Evolutionary conservation across 2,888 invertebrate species (phyloP), one percentile per base, ranked within the genome.

Genomic region (Campoletis raptor): DNA sequence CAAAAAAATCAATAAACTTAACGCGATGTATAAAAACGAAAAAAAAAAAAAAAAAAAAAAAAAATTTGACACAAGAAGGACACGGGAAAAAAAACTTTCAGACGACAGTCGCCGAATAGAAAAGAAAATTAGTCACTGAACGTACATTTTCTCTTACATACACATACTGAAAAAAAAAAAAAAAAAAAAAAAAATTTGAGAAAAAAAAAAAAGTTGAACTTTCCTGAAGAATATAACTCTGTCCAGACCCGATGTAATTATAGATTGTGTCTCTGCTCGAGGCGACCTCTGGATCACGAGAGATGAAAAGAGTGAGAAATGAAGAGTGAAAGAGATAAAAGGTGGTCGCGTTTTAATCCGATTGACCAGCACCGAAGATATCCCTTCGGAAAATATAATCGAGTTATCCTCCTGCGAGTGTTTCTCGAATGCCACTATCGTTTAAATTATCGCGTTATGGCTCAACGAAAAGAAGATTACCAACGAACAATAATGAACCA

Each of bases 181-280:
- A 24, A 57, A 81, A 79, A 70, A 79, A 42, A 5, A 30, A 30
- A 2, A 21, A 21, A 36, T n/a, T n/a, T n/a, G n/a, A n/a, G n/a
- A n/a, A n/a, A n/a, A 12, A 61, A 24, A 57, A 81, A 79, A 70
- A 79, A 57, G 5, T 52, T 12, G 12, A 9, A 18, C 37, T 61
- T n/a, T 57, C 30, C 81, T 61, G 57, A 52, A 66, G 72, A 77
- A 81, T 83, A 86, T 77, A 86, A 83, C 83, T 83, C 83, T 78
- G 84, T 81, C 81, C 30, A 45, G 79, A 73, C 67, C 81, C 91
- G 93, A 93, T 93, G 91, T 92, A 93, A 93, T 93, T 93, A 93
- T 92, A 93, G 93, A 93, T 93, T 92, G 85, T 92, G 93, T 92
- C 92, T 91, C 91, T 90, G 91, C 85, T 82, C 76, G 72, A n/a